These are phyloP conservation scores for Polymixis flavicincta DNA, from an alignment of 2,888 invertebrate species.

Conservation along the genomic window DNA sequence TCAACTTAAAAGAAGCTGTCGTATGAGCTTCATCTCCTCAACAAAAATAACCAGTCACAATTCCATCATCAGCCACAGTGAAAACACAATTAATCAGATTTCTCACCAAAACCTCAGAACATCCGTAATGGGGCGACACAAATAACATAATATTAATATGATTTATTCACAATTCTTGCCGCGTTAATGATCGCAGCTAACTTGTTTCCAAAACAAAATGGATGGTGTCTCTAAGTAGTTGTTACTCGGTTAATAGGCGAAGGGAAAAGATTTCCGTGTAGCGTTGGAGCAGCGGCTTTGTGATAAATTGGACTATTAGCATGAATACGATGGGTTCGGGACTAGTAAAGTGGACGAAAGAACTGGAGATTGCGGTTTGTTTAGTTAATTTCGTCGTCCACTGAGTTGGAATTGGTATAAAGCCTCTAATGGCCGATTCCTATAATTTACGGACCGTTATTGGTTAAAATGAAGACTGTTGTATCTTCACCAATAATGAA, in stretches of 20 bases:
- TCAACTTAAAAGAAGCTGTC: background rate
- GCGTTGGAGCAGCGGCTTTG: slow-evolving; percentile 41
- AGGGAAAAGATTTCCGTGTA: slow-evolving; percentile 57
- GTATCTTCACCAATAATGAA: no score
- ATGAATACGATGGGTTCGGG: slow-evolving; percentile 36
- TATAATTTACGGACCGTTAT: no score
- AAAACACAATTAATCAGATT: slow-evolving; percentile 38
- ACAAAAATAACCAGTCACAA: slow-evolving; percentile 21
- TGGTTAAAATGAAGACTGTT: no score
- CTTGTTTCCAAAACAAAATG: slow-evolving; percentile 69
- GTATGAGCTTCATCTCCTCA: background rate
- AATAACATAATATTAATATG: slow-evolving; percentile 70
- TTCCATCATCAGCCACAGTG: slow-evolving; percentile 21
- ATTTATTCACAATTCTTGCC: slow-evolving; percentile 68
- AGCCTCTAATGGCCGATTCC: no score
- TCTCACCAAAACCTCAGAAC: slow-evolving; percentile 49
- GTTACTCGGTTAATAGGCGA: slow-evolving; percentile 55
- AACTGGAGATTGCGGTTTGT: slow-evolving; percentile 18
- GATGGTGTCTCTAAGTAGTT: slow-evolving; percentile 57
- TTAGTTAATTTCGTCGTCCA: slow-evolving; percentile 21
- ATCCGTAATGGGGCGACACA: slow-evolving; percentile 50
- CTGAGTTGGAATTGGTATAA: background rate
- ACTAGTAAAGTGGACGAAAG: slow-evolving; percentile 30
- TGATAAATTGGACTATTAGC: slow-evolving; percentile 67
- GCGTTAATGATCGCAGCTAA: slow-evolving; percentile 66